These are phyloP conservation scores for Catharus fuscescens DNA, from an alignment of 2,113 vertebrate species.

Conservation along the genomic window DNA sequence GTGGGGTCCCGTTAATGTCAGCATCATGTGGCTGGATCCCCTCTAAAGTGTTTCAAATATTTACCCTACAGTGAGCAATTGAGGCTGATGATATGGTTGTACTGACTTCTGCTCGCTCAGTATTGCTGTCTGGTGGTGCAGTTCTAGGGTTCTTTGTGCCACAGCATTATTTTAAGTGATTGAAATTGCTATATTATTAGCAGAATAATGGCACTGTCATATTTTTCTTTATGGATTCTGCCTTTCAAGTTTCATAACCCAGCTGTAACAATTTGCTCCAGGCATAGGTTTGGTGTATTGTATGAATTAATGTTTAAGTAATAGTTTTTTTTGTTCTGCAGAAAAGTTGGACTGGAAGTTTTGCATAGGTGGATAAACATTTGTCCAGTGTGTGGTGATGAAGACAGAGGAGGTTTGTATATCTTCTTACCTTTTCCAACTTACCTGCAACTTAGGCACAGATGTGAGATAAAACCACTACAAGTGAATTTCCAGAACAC, in stretches of 20 bases:
- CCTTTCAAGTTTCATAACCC: background rate
- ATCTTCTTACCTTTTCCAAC: background rate
- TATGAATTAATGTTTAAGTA: background rate
- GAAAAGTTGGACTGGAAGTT: background rate
- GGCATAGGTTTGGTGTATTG: background rate
- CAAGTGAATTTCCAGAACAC: background rate
- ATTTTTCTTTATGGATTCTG: background rate
- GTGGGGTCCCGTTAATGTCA: background rate
- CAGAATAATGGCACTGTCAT: background rate
- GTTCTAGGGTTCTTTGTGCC: background rate
- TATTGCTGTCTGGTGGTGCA: background rate
- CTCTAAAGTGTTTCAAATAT: background rate
- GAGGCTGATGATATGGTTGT: background rate
- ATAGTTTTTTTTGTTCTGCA: background rate
- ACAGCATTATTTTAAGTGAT: background rate
- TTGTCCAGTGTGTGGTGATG: background rate
- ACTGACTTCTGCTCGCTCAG: fast-evolving
- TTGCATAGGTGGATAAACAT: background rate
- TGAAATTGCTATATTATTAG: background rate
- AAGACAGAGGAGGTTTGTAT: background rate
- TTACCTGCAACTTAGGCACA: background rate
- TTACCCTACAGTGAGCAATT: background rate
- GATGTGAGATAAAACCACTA: background rate
- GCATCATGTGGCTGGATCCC: background rate
- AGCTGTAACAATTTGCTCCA: background rate